Base-by-base conservation (phyloP, 2,888 invertebrate species). In the Stenchaetothrips biformis region DNA sequence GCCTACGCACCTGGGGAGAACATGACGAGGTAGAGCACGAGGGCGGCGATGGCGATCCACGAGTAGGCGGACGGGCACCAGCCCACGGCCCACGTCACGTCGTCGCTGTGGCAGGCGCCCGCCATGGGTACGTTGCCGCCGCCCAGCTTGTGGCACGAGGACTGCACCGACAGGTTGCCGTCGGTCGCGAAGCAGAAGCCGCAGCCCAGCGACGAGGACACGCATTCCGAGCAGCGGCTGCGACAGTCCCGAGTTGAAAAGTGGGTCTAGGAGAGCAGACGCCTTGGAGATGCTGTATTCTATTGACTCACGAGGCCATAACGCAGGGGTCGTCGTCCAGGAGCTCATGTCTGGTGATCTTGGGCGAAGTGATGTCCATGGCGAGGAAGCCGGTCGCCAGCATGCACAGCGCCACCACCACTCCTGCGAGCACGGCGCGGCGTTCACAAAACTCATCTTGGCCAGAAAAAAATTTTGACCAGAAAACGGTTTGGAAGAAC, bases 301-400 rank as follows among this genome's bases (percentile, higher is more conserved):
- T n/a, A n/a, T n/a, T n/a, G n/a, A n/a, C 67, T 74, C 25, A 74
- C 67, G 67, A 6, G 25, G 11, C 67, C 21, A 7, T 8, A 25
- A 25, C 25, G 67, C 67, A 74, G 9, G 25, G 67, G 67, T 74
- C 67, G 67, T 21, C 67, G 67, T n/a, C 16, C 59, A 59, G 16
- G 59, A n/a, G 7, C n/a, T 25, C 25, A 87, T 83, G 2, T 83
- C 82, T 9, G 88, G 87, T 16, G 37, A 37, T 37, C 37, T 37
- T 37, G 4, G 37, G 37, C 37, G 87, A 86, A 81, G 86, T 82
- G 67, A 83, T 81, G 48, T 86, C 85, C 53, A 86, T 85, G 81
- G 88, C 80, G 82, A 87, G 86, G 83, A 88, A 89, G n/a, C 87
- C 87, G 74, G 87, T 83, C 27, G 86, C 88, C 78, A 88, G 84